Evolutionary conservation across 2,797 vertebrate species (phyloP), one percentile per base, ranked within the genome.

Genomic region (Neostethus bicornis): DNA sequence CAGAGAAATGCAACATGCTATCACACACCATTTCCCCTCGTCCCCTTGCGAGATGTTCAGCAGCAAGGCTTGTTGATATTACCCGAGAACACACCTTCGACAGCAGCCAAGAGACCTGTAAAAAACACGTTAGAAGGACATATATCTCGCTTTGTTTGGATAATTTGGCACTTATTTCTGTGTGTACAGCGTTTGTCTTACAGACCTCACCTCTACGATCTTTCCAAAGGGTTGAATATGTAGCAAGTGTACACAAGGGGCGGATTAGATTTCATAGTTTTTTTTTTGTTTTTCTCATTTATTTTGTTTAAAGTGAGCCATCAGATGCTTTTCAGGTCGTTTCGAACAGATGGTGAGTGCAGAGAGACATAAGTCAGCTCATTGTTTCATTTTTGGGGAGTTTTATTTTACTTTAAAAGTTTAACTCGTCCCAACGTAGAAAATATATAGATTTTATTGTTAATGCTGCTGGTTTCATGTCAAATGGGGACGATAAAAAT

Each of bases 11-110:
- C 81, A 81, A 84, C 85, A 78, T 66, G 78, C 84, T 80, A 85
- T 75, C 81, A 85, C 89, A 88, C 79, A 65, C 85, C 83, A 89
- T 90, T 91, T 82, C 84, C 62, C 70, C 61, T 46, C 47, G 80
- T 81, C 76, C 88, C 89, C 83, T 65, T 54, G 85, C 63, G 87
- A 87, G 73, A 21, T 59, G 77, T 74, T 83, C 73, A 63, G 63
- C 59, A 34, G 39, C 73, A 49, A 44, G 2, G 38, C 73, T n/a
- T 89, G 86, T 87, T 87, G 81, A 85, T 75, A 64, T 77, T 79
- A 81, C 79, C 70, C 46, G 54, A 66, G 71, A 84, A 60, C 79
- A 70, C 75, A 45, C 76, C 76, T 55, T 32, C 47, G 14, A 31
- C 45, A 5, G 65, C 58, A 76, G 79, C 62, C 70, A 59, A 49